A percentile compares a stretch with the other conserved stretches of the same genome.
Conservation (phyloP, 2,113 vertebrate genomes). For the Phalacrocorax pelagicus region DNA sequence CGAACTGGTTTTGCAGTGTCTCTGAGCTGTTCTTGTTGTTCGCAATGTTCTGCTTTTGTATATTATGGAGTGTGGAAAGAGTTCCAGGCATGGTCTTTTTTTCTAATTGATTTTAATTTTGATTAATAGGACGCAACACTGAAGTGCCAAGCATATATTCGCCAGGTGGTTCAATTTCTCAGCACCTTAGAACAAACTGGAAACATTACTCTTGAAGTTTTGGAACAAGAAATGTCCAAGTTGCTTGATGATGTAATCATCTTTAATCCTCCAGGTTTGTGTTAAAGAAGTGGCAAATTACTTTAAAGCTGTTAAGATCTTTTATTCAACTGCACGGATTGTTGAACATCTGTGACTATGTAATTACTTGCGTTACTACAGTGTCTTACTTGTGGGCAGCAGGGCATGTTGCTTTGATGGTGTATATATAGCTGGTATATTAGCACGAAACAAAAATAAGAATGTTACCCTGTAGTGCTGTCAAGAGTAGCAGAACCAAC, state of each 20-base stretch:
- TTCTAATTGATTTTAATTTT: neutral
- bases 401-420: neutral
- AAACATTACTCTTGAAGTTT: slow-evolving; percentile 79
- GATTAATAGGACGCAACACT: slow-evolving; percentile 79
- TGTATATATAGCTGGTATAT: neutral
- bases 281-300: neutral
- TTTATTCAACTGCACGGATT: neutral
- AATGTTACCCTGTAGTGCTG: neutral
- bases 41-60: neutral
- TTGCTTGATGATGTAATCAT: slow-evolving; percentile 86
- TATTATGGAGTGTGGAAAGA: neutral
- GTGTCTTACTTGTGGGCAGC: neutral
- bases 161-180: slow-evolving; percentile 85
- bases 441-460: neutral
- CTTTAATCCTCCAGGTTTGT: slow-evolving; percentile 90
- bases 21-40: neutral
- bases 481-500: neutral
- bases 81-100: neutral
- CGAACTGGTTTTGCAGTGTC: neutral
- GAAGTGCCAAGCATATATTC: slow-evolving; percentile 80
- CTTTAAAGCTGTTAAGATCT: neutral
- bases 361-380: neutral
- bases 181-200: slow-evolving; percentile 88
- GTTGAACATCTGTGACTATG: neutral
- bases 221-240: slow-evolving; percentile 88